Evolutionary conservation across 35 echinoderm and acorn worm species (phyloP), one percentile per base, ranked within the genome.

Genomic region (Diadema setosum): DNA sequence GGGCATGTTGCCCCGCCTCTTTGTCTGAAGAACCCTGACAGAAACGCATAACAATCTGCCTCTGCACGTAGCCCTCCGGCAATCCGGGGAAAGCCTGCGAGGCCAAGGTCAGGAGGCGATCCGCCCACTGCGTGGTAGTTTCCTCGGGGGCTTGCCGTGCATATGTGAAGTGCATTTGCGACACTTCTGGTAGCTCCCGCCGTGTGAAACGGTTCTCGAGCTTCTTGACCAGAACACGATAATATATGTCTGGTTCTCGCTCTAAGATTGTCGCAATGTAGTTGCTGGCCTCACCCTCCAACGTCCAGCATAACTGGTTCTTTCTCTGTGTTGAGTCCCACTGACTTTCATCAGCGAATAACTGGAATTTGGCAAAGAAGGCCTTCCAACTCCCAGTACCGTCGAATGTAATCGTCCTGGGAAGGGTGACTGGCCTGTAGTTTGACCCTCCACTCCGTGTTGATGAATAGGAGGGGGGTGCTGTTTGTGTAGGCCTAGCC

Each of bases 11-110:
- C 2, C 80, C 80, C 3, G 80, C 80, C 41, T 82, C 80, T 5
- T 41, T 30, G 26, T 82, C 80, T 7, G 80, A 58, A 46, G 40
- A 82, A 2, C 80, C 80, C 30, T 82, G 80, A 46, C 80, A 82
- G 24, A 82, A 82, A 20, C 40, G 44, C 3, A 82, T 39, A 3
- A 82, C 45, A 15, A 50, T 46, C 41, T 82, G 80, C 23, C 52
- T 50, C 39, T 82, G 45, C 39, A 82, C 45, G 43, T 81, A 41
- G 32, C 35, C 8, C 12, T 81, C 75, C 25, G 75, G 40, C 5
- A 81, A 15, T 15, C 45, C 24, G 14, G 30, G 30, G 26, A 82
- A 82, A 3, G 80, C 80, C 2, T 26, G 39, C 12, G 80, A 46
- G 2, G 40, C 80, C 39, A 82, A n/a, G 25, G 33, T 11, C 2